These are phyloP conservation scores for Phlogophora meticulosa DNA, from an alignment of 2,888 invertebrate genomes.

Conservation along the genomic window DNA sequence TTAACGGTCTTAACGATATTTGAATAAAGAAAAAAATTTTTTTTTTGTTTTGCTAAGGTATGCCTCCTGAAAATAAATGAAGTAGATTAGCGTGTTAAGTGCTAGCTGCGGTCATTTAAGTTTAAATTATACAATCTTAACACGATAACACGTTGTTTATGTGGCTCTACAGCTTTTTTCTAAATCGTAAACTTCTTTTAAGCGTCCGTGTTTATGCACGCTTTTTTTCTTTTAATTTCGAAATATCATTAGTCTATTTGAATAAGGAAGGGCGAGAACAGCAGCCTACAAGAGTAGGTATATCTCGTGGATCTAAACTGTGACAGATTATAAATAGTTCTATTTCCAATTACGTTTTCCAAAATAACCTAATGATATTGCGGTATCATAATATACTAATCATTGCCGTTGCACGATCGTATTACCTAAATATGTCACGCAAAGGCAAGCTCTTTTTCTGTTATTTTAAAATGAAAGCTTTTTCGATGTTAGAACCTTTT, in stretches of 20 bases:
- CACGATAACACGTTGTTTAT: slow-evolving; percentile 52
- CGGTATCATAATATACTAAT: background rate
- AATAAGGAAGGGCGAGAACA: background rate
- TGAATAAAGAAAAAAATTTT: too few relatives aligned
- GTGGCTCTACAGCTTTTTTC: slow-evolving; percentile 30
- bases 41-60: too few relatives aligned
- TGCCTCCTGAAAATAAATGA: slow-evolving; percentile 7
- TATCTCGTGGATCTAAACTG: background rate
- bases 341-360: background rate
- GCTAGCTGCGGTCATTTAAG: slow-evolving; percentile 35
- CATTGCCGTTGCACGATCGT: slow-evolving; percentile 23
- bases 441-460: background rate
- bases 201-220: slow-evolving; percentile 14
- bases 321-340: background rate
- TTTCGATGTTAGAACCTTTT: background rate
- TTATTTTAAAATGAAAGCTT: slow-evolving; percentile 1
- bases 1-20: too few relatives aligned
- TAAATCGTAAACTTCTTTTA: slow-evolving; percentile 38
- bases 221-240: slow-evolving; percentile 17
- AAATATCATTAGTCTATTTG: background rate
- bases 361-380: slow-evolving; percentile 1
- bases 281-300: background rate
- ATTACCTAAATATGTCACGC: slow-evolving; percentile 19
- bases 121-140: slow-evolving; percentile 47
- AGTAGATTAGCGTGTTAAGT: slow-evolving; percentile 38